Base-by-base conservation (phyloP, 2,113 vertebrate genomes). In the Neotoma lepida region DNA sequence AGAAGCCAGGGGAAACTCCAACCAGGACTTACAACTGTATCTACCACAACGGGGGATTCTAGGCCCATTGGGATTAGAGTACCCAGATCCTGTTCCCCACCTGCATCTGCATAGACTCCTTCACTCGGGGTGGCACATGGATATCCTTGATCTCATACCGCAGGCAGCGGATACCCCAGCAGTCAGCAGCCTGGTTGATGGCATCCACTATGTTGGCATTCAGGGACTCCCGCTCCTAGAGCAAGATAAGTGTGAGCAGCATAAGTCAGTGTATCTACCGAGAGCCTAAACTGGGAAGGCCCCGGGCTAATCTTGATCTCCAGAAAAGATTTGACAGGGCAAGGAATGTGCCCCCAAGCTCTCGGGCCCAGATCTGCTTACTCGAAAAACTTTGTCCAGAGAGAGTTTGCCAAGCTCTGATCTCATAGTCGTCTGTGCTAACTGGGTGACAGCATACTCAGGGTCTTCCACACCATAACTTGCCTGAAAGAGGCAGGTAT, bases 41-140 rank as follows among this genome's bases (percentile, higher is more conserved):
- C 77, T 46, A 85, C 74, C 58, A 68, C 18, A 88, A 41, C 0
- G 95, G 51, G 74, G 64, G 70, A 56, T 14, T 91, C 76, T 76
- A 94, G 88, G 63, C 12, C 63, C 41, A 26, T 15, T 56, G 15
- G 41, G 24, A 88, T 61, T 49, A 24, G 66, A 94, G 39, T 24
- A 73, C 39, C 41, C 61, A 17, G 41, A 76, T 86, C n/a, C 49
- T 39, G 49, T 61, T 73, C 68, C 85, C 44, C 41, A 99, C 99
- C 99, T 99, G 99, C 99, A 99, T 99, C 98, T 99, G 99, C 99
- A 99, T 99, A 89, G 99, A 99, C 54, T 99, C 99, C 96, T 99
- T 99, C 93, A 99, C 99, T 0, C 99, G 98, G 0, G 99, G 99
- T 1, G 99, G 99, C n/a, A 99, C 99, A 0, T 99, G 99, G 86